phyloP scores from a whole-genome alignment of 2,888 invertebrate species.

The Choreutis nemorana region DNA sequence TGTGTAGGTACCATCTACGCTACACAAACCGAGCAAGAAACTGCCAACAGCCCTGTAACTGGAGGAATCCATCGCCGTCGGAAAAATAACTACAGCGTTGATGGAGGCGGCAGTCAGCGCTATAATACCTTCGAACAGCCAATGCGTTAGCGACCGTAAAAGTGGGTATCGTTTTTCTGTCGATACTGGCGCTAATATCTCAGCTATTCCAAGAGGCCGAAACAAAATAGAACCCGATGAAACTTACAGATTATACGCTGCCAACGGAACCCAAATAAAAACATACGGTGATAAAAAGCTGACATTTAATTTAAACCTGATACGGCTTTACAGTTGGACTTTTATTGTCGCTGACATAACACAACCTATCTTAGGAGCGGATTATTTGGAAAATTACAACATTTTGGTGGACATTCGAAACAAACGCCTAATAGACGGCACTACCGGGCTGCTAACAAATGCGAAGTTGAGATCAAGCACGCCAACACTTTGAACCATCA shows the following conservation, averaged over 20 bases:
- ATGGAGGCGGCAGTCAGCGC: conserved; percentile 1
- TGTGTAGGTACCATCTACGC: not conserved
- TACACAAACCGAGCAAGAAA: not conserved
- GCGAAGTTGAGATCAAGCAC: not conserved
- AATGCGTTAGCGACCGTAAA: conserved; percentile 1
- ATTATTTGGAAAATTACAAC: not conserved
- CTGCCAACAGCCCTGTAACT: not conserved
- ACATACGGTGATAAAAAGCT: not conserved
- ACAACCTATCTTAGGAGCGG: not conserved
- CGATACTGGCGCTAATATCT: not conserved
- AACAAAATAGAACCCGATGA: no score
- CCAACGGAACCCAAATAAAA: not conserved
- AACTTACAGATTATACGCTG: not conserved
- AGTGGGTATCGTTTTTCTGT: not conserved
- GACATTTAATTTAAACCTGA: not conserved
- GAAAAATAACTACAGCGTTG: conserved; percentile 1
- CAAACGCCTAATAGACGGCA: not conserved
- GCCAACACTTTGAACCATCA: not conserved
- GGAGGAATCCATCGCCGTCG: not conserved
- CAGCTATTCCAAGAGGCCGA: not conserved
- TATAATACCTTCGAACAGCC: conserved; percentile 1
- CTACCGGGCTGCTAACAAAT: not conserved
- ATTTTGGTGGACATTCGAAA: not conserved
- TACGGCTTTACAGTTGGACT: not conserved
- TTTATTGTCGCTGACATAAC: not conserved